Conservation (phyloP, 2,888 invertebrate genomes). For the Synergus umbraculus region DNA sequence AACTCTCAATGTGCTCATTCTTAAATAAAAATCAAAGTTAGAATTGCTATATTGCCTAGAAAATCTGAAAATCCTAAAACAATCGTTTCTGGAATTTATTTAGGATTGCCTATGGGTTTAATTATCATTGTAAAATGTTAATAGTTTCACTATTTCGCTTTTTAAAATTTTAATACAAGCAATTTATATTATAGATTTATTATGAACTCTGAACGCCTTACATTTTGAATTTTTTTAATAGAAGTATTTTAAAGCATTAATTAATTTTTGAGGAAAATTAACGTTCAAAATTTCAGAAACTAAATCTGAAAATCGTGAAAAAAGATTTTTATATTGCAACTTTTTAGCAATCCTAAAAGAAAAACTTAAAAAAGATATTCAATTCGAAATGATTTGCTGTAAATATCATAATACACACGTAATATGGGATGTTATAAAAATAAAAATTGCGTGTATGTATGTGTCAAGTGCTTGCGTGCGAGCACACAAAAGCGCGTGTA, state of each 20-base stretch:
- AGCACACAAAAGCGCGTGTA: conserved; percentile 12
- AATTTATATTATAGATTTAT: neutral
- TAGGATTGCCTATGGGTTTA: no score
- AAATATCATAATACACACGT: conserved; percentile 33
- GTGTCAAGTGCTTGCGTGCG: conserved; percentile 35
- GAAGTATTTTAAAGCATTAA: neutral
- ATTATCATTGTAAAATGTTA: no score
- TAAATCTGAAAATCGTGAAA: neutral
- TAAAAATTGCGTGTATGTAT: conserved; percentile 18
- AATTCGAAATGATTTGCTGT: conserved; percentile 44
- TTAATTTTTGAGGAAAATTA: neutral
- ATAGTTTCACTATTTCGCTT: no score
- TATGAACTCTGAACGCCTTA: neutral
- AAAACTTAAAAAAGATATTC: neutral
- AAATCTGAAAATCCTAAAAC: neutral
- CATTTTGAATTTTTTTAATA: neutral
- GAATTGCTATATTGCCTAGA: neutral
- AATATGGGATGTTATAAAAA: conserved; percentile 24
- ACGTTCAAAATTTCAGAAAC: neutral
- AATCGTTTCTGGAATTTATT: no score
- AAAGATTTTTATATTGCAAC: neutral
- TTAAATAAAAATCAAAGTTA: neutral
- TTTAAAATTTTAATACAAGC: neutral
- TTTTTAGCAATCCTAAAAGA: conserved; percentile 28
- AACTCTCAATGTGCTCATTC: conserved; percentile 8